Conservation (phyloP, 1,140 invertebrate genomes). For the Caenorhabditis latens region DNA sequence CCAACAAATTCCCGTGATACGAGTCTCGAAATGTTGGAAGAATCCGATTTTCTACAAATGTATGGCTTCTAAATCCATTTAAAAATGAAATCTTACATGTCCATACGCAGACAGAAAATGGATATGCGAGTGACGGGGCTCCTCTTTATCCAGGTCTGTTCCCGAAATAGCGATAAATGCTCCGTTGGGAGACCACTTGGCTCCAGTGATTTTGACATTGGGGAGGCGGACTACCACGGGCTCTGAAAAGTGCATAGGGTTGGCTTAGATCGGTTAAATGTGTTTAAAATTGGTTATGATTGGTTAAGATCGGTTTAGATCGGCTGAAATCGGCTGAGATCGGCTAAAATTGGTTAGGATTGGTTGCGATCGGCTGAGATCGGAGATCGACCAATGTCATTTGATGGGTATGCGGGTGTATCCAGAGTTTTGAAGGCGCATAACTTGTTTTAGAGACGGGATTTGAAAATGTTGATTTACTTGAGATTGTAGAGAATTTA, state of each 20-base stretch:
- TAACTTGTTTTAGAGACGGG: too few species aligned
- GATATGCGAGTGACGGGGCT: not conserved
- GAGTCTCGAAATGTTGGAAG: not conserved
- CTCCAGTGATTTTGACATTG: not conserved
- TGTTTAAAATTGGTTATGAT: not conserved
- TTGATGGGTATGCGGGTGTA: too few species aligned
- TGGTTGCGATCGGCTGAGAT: too few species aligned
- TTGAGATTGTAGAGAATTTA: too few species aligned
- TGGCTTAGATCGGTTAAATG: too few species aligned
- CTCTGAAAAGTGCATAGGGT: not conserved
- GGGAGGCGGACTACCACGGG: not conserved
- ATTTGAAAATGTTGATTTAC: too few species aligned
- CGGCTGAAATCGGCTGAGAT: too few species aligned
- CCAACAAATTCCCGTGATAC: slow-evolving; percentile 28
- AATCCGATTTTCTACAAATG: slow-evolving; percentile 6
- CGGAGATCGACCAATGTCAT: too few species aligned
- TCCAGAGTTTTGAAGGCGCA: too few species aligned
- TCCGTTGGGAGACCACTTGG: slow-evolving; percentile 39
- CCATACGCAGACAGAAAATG: slow-evolving; percentile 24
- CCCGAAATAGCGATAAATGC: slow-evolving; percentile 9
- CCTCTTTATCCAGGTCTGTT: not conserved
- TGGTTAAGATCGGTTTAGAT: too few species aligned
- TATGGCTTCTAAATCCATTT: too few species aligned
- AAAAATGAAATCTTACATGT: not conserved
- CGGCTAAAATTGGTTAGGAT: too few species aligned